Percentiles rank a stretch among this genome's conserved stretches.
Conservation (phyloP, 1,140 invertebrate species). For the Ceratina japonica region DNA sequence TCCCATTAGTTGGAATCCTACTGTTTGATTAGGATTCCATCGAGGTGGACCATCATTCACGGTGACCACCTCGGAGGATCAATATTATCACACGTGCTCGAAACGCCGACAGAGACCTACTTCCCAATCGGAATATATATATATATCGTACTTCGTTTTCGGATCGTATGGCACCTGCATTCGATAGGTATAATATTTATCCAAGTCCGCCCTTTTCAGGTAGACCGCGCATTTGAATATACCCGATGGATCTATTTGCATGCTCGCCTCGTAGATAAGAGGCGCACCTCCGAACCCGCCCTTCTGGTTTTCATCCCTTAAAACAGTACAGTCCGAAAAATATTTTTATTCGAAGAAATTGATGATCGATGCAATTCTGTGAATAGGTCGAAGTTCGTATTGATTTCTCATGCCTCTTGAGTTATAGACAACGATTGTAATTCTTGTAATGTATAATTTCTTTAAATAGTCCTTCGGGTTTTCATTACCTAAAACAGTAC, state of each 20-base stretch:
- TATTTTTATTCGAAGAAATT: background rate
- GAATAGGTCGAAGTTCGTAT: no score
- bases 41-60: conserved; percentile 14
- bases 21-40: conserved; percentile 64
- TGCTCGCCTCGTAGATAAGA: conserved; percentile 41
- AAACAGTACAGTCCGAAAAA: no score
- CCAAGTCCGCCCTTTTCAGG: conserved; percentile 60
- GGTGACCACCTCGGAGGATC: conserved; percentile 56
- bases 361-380: background rate
- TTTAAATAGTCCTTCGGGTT: no score
- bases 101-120: conserved; percentile 63
- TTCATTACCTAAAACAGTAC: no score
- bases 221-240: conserved; percentile 55
- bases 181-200: conserved; percentile 55
- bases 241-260: conserved; percentile 59
- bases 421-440: no score
- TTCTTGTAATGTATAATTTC: conserved; percentile 10
- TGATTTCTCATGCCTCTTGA: no score
- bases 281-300: conserved; percentile 3
- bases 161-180: conserved; percentile 50
- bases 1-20: conserved; percentile 2
- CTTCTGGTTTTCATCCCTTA: no score
- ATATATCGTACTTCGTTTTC: conserved; percentile 33
- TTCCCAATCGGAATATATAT: conserved; percentile 44
- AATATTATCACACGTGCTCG: conserved; percentile 76